These are phyloP conservation scores for Fistularia commersonii DNA, from an alignment of 2,797 vertebrate species.

Conservation along the genomic window DNA sequence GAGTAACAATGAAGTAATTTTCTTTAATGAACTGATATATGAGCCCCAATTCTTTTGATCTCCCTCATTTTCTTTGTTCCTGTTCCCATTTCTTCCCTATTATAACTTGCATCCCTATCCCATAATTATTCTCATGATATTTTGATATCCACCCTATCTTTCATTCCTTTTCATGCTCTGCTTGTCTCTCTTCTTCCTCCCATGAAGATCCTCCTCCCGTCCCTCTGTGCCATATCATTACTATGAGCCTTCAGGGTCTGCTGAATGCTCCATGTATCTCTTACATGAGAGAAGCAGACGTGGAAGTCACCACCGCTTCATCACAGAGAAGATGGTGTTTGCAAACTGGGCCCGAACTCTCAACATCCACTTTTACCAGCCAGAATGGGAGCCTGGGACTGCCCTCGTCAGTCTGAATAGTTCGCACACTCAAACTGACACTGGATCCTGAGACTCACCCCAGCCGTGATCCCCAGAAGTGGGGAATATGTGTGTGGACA, in stretches of 20 bases:
- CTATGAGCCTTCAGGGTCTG: slow-evolving; percentile 85
- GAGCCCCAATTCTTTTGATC: slow-evolving; percentile 39
- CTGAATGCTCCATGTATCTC: slow-evolving; percentile 93
- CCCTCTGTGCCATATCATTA: slow-evolving; percentile 92
- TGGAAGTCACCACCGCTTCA: slow-evolving; percentile 92
- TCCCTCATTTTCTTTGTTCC: slow-evolving; percentile 40
- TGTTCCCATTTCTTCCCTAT: slow-evolving; percentile 22
- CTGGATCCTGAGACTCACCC: slow-evolving; percentile 43
- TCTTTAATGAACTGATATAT: slow-evolving; percentile 48
- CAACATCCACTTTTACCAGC: slow-evolving; percentile 88
- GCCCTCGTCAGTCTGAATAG: slow-evolving; percentile 28
- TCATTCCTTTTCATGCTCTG: slow-evolving; percentile 24
- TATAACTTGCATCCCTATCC: slow-evolving; percentile 15
- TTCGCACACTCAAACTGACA: slow-evolving; percentile 22
- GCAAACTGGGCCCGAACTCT: slow-evolving; percentile 89
- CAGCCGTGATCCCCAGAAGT: slow-evolving; percentile 7
- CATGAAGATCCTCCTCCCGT: slow-evolving; percentile 77
- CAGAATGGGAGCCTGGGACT: slow-evolving; percentile 77
- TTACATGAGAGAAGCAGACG: slow-evolving; percentile 85
- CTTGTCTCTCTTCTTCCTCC: slow-evolving; percentile 13
- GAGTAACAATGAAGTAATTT: slow-evolving; percentile 26
- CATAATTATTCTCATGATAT: slow-evolving; percentile 42
- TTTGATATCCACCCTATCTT: slow-evolving; percentile 53
- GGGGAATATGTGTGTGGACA: slow-evolving; percentile 25
- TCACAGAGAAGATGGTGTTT: slow-evolving; percentile 92